Conservation (phyloP, 2,113 vertebrate species). For the Cyanoderma ruficeps region DNA sequence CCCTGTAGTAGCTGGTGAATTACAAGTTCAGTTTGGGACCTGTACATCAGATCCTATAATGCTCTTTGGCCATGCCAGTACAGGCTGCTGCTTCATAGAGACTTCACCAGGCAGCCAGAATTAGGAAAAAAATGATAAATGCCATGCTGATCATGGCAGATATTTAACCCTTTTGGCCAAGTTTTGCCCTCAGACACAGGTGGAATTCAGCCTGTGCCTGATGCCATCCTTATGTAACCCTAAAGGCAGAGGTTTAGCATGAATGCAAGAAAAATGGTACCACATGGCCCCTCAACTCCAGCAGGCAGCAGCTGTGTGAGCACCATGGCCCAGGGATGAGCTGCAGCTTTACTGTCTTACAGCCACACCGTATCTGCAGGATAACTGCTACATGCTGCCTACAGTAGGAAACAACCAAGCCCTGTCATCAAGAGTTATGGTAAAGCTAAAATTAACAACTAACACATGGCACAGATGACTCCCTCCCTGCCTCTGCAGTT, state of each 20-base stretch:
- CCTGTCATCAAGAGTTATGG: conserved; percentile 49
- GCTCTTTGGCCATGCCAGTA: neutral
- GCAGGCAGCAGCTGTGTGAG: neutral
- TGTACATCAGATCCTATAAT: neutral
- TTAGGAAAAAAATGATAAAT: neutral
- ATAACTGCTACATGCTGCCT: conserved; percentile 56
- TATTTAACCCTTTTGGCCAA: neutral
- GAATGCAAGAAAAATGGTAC: neutral
- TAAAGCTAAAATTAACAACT: conserved; percentile 62
- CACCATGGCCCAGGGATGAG: neutral
- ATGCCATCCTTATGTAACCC: neutral
- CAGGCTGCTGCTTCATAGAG: neutral
- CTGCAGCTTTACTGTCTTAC: neutral
- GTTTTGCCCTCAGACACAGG: neutral
- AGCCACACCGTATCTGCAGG: neutral
- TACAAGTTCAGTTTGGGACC: neutral
- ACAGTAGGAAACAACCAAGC: conserved; percentile 54
- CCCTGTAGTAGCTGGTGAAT: neutral
- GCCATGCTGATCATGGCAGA: neutral
- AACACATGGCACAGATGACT: conserved; percentile 58
- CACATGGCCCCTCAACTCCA: neutral
- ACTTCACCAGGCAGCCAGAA: neutral
- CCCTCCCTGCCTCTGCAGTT: conserved; percentile 6
- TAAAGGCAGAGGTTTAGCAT: neutral
- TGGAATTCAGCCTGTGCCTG: neutral